Evolutionary conservation across 1,140 invertebrate genomes (phyloP).

Genomic region (Heterodera schachtii): DNA sequence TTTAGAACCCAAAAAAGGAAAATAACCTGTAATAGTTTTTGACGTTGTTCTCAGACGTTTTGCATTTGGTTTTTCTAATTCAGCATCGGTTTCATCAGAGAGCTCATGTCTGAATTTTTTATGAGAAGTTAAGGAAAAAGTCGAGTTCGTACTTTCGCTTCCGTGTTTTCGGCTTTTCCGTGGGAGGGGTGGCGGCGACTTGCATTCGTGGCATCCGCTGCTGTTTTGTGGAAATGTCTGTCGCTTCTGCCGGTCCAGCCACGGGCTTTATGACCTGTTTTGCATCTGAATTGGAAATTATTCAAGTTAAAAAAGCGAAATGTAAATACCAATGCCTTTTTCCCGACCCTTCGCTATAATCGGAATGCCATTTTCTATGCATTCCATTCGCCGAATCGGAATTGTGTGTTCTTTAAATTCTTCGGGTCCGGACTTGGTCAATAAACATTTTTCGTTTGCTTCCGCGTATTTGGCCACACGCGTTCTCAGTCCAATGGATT

Average conservation of each 20-base stretch:
- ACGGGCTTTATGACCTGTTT: background rate
- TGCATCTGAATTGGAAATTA: background rate
- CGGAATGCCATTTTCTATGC: background rate
- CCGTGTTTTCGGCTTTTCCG: background rate
- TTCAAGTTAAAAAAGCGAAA: background rate
- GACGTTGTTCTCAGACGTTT: no score
- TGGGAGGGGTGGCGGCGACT: background rate
- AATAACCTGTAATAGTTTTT: no score
- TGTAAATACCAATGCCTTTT: background rate
- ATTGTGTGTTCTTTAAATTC: background rate
- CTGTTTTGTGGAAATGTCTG: background rate
- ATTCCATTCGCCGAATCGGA: background rate
- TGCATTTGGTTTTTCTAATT: no score
- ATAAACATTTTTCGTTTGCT: background rate
- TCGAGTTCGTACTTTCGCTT: background rate
- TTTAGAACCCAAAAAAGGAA: no score
- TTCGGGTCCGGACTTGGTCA: background rate
- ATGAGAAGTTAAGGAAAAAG: no score
- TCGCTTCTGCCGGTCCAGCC: background rate
- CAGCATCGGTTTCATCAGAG: no score
- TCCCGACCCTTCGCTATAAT: background rate
- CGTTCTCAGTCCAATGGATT: background rate
- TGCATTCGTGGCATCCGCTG: background rate
- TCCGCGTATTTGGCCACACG: conserved; percentile 7
- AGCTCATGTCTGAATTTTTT: no score